Evolutionary conservation across 2,888 invertebrate genomes (phyloP), one percentile per base, ranked within the genome.

Genomic region (Globia sparganii): DNA sequence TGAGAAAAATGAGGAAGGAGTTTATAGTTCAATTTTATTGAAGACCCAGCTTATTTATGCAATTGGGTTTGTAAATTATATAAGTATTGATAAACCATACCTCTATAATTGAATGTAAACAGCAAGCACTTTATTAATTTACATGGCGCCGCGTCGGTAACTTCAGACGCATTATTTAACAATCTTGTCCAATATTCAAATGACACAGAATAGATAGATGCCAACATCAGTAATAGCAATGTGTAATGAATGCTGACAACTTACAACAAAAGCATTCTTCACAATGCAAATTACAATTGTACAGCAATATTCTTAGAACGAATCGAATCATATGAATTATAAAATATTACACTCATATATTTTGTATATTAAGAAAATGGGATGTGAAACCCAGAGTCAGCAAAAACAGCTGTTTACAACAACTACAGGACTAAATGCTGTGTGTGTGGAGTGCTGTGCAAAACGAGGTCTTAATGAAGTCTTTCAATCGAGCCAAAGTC

Each of bases 111-210:
- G 28, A 49, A 58, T 74, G 40, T 34, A 74, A 77, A 64, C 46
- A 70, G 18, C 49, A 53, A 53, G 25, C 31, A 21, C 21, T 31
- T 37, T 61, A 31, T 61, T 46, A 43, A 66, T 78, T 61, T 61
- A 25, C 11, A 65, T 65, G 58, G 65, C 65, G 40, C 18, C 80
- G 74, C 65, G 58, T 9, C 77, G 31, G 31, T 37, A 58, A n/a
- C 3, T 46, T 76, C 28, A 64, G 43, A 56, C 28, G 28, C 25
- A 53, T 28, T 68, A 13, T n/a, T n/a, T 28, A 31, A 31, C 11
- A 80, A 40, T 53, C 37, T 56, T 78, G 40, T 40, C 5, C n/a
- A 70, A 58, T 71, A 79, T 70, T 58, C 64, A 64, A 77, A 70
- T 79, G 9, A n/a, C 46, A 31, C 62, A 9, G 67, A 53, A 66